Percentiles rank a stretch among this genome's conserved stretches.
Conservation (phyloP, 2,888 invertebrate genomes). For the Eupsilia transversa region DNA sequence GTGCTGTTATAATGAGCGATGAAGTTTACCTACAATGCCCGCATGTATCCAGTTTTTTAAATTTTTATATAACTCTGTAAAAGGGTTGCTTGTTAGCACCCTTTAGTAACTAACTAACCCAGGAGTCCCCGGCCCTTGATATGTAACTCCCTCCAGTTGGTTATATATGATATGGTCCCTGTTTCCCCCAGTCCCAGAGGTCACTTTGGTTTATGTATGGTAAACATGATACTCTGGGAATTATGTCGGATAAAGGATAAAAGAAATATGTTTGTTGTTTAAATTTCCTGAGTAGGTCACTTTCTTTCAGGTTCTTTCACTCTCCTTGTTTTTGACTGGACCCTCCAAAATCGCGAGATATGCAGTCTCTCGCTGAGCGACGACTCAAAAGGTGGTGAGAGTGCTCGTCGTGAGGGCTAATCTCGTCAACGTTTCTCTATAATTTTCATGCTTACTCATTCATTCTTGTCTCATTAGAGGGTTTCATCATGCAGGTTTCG, state of each 20-base stretch:
- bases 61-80: background rate
- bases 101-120: background rate
- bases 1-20: too few relatives aligned
- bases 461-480: too few relatives aligned
- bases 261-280: too few relatives aligned
- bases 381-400: background rate
- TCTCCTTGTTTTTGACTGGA: background rate
- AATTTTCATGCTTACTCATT: background rate
- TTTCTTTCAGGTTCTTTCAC: too few relatives aligned
- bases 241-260: too few relatives aligned
- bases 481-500: too few relatives aligned
- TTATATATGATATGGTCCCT: too few relatives aligned
- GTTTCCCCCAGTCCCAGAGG: background rate
- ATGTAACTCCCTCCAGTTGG: background rate
- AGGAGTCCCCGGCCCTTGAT: background rate
- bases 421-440: background rate
- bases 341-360: background rate
- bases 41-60: background rate
- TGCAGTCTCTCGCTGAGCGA: too few relatives aligned
- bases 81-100: background rate
- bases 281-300: too few relatives aligned
- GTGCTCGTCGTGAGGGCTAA: background rate
- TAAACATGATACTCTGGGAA: too few relatives aligned
- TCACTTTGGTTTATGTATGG: too few relatives aligned
- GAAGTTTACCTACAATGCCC: background rate